Percentiles rank a stretch among this genome's conserved stretches.
Conservation (phyloP, 23 tunicate species). For the Trididemnum clinides region DNA sequence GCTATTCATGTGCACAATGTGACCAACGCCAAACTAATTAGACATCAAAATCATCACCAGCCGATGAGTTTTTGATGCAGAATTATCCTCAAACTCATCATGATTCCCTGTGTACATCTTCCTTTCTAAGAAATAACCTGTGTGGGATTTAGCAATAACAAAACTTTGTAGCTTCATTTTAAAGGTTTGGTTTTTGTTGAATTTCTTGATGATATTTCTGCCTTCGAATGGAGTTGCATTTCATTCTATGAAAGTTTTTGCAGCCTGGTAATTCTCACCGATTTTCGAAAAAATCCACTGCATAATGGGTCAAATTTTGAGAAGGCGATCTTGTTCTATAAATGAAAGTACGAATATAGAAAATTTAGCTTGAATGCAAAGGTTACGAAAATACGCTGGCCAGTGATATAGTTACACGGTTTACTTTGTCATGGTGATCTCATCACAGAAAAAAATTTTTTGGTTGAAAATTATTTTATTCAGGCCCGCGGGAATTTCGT, state of each 20-base stretch:
- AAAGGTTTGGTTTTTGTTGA: background rate
- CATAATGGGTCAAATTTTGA: conserved; percentile 21
- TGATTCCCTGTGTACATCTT: conserved; percentile 1
- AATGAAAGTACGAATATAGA: background rate
- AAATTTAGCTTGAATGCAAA: background rate
- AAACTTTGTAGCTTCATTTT: background rate
- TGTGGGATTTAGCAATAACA: background rate
- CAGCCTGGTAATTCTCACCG: background rate
- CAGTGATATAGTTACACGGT: too few relatives aligned
- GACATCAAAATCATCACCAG: background rate
- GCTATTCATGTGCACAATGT: conserved; percentile 14
- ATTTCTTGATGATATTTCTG: conserved; percentile 12
- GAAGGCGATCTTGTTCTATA: conserved; percentile 1
- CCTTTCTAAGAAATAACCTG: background rate
- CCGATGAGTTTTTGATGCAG: background rate
- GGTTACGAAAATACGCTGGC: too few relatives aligned
- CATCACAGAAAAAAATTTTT: too few relatives aligned
- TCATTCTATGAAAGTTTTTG: conserved; percentile 8
- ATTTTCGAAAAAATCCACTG: background rate
- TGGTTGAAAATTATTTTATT: too few relatives aligned
- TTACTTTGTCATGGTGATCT: too few relatives aligned
- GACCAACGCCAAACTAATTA: background rate
- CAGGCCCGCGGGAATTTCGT: too few relatives aligned
- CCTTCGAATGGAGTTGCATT: conserved; percentile 36
- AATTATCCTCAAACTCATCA: conserved; percentile 3